Base-by-base conservation (phyloP, 2,888 invertebrate genomes). In the Proisotoma minuta region DNA sequence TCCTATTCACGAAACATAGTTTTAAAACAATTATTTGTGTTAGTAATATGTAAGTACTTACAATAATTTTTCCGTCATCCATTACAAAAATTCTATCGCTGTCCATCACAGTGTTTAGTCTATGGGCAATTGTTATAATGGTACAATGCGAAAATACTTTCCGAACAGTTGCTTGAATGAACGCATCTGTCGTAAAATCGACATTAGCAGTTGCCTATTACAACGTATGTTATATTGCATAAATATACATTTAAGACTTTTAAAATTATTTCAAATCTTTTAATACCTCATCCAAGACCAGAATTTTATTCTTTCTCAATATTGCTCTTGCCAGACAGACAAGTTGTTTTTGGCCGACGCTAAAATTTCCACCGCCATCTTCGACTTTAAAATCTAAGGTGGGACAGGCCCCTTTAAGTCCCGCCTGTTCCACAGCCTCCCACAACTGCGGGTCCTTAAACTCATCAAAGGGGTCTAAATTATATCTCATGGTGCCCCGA, bases 381-480 rank as follows among this genome's bases (percentile, higher is more conserved):
- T 8, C n/a, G 22, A 39, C 54, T 3, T 48, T 48, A 26, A 57
- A 62, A 43, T 70, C 68, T 26, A 71, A 40, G 3, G 62, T 43
- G 4, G 57, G 40, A 26, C 70, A 40, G 3, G 34, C 63, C 0
- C 64, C 63, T 57, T 68, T 68, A 10, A 73, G 52, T 40, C 20
- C 24, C n/a, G 86, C 87, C 79, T 92, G 89, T 72, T 91, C 90
- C 18, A 95, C 78, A 0, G 90, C 91, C 65, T 84, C 82, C 93
- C 94, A 95, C 1, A 95, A 79, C 60, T 86, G 83, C n/a, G 83
- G 82, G 74, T 94, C 94, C 0, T 84, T 81, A 75, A 87, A 88
- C 75, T 87, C 85, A 66, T 87, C 84, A 77, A 94, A 93, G 1
- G 94, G 95, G 80, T 95, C 95, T 62, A 95, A 81, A 79, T 95